These are phyloP conservation scores for Aplysina aerophoba DNA, from an alignment of 37 sponge, comb jelly and placozoan genomes.

Conservation along the genomic window DNA sequence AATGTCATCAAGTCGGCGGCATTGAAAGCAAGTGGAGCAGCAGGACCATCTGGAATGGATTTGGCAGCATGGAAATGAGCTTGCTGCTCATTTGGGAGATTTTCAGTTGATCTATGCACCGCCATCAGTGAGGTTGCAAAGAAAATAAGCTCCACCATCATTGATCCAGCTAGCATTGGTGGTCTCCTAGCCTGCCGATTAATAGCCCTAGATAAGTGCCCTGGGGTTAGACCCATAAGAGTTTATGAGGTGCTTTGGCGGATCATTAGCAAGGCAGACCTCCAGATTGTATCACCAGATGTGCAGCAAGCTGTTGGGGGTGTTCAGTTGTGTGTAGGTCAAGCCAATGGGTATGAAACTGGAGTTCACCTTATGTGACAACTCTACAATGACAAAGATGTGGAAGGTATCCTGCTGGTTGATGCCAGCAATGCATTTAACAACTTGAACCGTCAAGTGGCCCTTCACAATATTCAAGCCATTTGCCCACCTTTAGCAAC, in stretches of 20 bases:
- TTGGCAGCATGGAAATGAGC: background rate
- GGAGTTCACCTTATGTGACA: background rate
- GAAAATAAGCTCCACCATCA: background rate
- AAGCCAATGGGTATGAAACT: constrained; percentile 1
- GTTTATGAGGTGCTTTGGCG: background rate
- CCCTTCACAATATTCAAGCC: background rate
- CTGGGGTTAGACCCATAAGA: background rate
- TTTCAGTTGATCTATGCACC: background rate
- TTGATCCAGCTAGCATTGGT: background rate
- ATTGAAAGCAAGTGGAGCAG: background rate
- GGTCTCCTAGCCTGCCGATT: background rate
- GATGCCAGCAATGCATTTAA: background rate
- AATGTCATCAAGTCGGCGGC: background rate
- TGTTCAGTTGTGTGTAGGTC: constrained; percentile 21
- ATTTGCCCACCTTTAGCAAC: constrained; percentile 7
- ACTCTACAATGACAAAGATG: background rate
- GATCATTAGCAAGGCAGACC: background rate
- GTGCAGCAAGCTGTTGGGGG: background rate
- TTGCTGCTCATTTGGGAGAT: constrained; percentile 9
- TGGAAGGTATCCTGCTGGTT: constrained; percentile 1
- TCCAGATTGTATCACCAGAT: background rate
- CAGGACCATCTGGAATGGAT: background rate
- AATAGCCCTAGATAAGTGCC: background rate
- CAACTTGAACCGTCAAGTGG: background rate
- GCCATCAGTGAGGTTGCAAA: background rate